Base-by-base conservation (phyloP, 2,113 vertebrate species). In the Oncorhynchus mykiss region DNA sequence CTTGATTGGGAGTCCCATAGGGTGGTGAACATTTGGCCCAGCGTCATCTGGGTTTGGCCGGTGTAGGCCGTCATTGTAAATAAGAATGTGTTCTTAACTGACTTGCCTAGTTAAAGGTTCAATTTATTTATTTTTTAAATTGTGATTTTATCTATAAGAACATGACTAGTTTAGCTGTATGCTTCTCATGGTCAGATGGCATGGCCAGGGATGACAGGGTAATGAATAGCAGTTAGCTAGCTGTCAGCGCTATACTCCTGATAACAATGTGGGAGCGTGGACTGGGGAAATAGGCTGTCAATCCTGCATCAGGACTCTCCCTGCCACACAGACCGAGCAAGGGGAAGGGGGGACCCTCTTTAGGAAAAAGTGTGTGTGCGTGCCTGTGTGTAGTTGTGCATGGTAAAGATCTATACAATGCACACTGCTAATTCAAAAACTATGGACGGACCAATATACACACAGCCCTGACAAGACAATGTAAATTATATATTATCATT, bases 201-300 rank as follows among this genome's bases (percentile, higher is more conserved):
- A 0, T n/a, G 29, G 81, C 71, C 71, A 70, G 75, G 49, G 57
- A 73, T 74, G 70, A 76, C 69, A 45, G 70, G 75, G 59, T 76
- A 71, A 76, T 84, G 76, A 77, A 24, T 73, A 13, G 79, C 75
- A 48, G 74, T 80, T 76, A 76, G 59, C 22, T 74, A 71, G 76
- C 72, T 34, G 71, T 82, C 78, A 78, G 70, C 54, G 3, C 57
- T 49, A 54, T 18, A 71, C 70, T 39, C 74, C 74, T 74, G 79
- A 27, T 84, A 85, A 82, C 75, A 27, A 39, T 80, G 62, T 67
- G 57, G 51, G 80, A 78, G 80, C 7, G 14, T 68, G 67, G 57
- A 31, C 66, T 67, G 70, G 69, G 72, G 72, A 72, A 77, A 84
- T 39, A 70, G 24, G 70, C 75, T 70, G 83, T 78, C 69, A 1